Evolutionary conservation across 2,888 invertebrate species (phyloP).

Genomic region (Calameuta idolon): DNA sequence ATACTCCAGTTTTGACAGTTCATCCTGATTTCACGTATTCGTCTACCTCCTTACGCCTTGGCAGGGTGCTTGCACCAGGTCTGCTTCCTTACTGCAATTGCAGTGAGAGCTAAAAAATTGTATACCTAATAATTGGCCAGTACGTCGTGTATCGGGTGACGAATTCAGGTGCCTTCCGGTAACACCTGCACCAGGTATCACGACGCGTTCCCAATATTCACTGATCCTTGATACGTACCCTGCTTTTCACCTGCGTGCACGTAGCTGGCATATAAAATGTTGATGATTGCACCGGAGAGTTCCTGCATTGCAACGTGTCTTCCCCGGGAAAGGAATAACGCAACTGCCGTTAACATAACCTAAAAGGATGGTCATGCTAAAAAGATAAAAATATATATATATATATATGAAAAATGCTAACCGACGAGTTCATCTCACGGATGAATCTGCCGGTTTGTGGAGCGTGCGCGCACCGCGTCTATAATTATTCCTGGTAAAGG

Average conservation of each 20-base stretch:
- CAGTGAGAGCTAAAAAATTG: neutral
- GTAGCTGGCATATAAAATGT: neutral
- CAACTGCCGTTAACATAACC: neutral
- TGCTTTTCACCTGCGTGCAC: neutral
- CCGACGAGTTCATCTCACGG: conserved; percentile 33
- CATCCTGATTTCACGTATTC: neutral
- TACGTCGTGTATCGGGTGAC: neutral
- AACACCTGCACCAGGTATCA: neutral
- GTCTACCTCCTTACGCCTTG: neutral
- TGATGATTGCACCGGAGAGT: neutral
- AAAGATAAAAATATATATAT: conserved; percentile 19
- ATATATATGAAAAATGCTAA: conserved; percentile 23
- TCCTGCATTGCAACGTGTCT: neutral
- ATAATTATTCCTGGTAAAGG: conserved; percentile 49
- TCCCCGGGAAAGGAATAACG: neutral
- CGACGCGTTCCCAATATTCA: neutral
- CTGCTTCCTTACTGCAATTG: neutral
- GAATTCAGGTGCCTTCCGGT: neutral
- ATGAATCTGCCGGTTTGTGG: conserved; percentile 37
- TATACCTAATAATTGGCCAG: neutral
- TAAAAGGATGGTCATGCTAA: neutral
- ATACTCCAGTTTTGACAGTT: conserved; percentile 23
- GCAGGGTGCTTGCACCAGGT: neutral
- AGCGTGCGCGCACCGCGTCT: conserved; percentile 37
- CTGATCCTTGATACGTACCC: neutral